phyloP scores from a whole-genome alignment of 2,888 invertebrate species.

The Spodoptera picta region DNA sequence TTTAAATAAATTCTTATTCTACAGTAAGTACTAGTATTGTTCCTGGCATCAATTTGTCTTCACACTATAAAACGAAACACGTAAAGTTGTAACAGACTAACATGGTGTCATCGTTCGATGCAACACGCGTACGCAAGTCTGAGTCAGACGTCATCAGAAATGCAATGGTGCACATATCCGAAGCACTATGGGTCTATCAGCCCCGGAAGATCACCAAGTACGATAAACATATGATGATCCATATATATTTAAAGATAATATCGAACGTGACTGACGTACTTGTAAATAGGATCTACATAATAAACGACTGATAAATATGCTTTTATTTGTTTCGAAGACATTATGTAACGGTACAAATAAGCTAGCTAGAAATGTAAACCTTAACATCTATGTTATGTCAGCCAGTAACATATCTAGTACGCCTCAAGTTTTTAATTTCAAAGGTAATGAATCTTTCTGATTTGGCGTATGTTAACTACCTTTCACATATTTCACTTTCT shows the following conservation, averaged over 20 bases:
- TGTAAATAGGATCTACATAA: conserved; percentile 33
- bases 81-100: conserved; percentile 40
- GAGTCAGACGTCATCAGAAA: conserved; percentile 65
- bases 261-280: conserved; percentile 32
- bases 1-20: not conserved
- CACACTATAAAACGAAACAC: conserved; percentile 37
- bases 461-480: too few relatives aligned
- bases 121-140: conserved; percentile 56
- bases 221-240: conserved; percentile 38
- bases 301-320: conserved; percentile 16
- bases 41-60: conserved; percentile 12
- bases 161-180: conserved; percentile 57
- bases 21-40: conserved; percentile 1
- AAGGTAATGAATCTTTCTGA: too few relatives aligned
- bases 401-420: not conserved
- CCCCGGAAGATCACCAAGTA: conserved; percentile 58
- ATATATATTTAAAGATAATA: conserved; percentile 37
- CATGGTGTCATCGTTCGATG: conserved; percentile 38
- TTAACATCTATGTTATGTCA: not conserved
- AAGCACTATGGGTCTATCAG: conserved; percentile 26
- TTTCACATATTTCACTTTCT: too few relatives aligned
- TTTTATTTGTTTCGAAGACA: conserved; percentile 10
- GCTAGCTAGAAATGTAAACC: not conserved
- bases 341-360: conserved; percentile 3
- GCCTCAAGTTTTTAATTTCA: too few relatives aligned